phyloP scores from a whole-genome alignment of 2,113 vertebrate species.

The Bufo gargarizans region DNA sequence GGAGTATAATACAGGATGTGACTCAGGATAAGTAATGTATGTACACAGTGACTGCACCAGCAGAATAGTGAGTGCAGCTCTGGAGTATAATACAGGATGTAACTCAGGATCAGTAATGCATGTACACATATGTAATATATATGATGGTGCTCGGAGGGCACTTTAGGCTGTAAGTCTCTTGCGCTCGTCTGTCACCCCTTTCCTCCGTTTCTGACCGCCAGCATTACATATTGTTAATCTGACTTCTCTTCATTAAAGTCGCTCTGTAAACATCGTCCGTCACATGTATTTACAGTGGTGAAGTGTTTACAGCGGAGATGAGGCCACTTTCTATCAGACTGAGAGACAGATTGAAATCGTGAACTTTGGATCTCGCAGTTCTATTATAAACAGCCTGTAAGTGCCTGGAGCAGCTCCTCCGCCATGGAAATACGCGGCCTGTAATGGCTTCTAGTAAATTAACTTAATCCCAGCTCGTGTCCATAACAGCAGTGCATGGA shows the following conservation, averaged over 20 bases:
- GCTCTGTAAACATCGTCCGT: slow-evolving; percentile 47
- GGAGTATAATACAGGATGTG: too few species aligned
- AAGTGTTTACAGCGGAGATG: slow-evolving; percentile 45
- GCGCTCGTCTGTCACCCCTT: not conserved
- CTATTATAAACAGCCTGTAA: slow-evolving; percentile 58
- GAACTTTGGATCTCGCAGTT: slow-evolving; percentile 53
- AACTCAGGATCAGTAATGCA: too few species aligned
- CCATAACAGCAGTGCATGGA: not conserved
- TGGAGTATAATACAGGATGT: too few species aligned
- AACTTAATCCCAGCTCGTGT: not conserved
- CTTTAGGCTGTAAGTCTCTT: not conserved
- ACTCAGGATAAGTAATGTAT: too few species aligned
- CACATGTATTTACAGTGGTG: slow-evolving; percentile 44
- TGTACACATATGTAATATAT: not conserved
- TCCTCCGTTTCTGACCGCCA: slow-evolving; percentile 8
- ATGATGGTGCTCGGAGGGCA: not conserved
- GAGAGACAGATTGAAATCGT: slow-evolving; percentile 48
- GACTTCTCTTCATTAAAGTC: slow-evolving; percentile 42
- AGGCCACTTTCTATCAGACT: slow-evolving; percentile 33
- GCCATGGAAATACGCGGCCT: not conserved
- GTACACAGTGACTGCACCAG: too few species aligned
- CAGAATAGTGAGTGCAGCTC: too few species aligned
- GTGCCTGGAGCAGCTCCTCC: slow-evolving; percentile 48
- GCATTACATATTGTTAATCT: slow-evolving; percentile 33
- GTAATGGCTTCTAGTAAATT: slow-evolving; percentile 42